Evolutionary conservation across 2,797 vertebrate species (phyloP), one percentile per base, ranked within the genome.

Genomic region (Scarus forsteni): DNA sequence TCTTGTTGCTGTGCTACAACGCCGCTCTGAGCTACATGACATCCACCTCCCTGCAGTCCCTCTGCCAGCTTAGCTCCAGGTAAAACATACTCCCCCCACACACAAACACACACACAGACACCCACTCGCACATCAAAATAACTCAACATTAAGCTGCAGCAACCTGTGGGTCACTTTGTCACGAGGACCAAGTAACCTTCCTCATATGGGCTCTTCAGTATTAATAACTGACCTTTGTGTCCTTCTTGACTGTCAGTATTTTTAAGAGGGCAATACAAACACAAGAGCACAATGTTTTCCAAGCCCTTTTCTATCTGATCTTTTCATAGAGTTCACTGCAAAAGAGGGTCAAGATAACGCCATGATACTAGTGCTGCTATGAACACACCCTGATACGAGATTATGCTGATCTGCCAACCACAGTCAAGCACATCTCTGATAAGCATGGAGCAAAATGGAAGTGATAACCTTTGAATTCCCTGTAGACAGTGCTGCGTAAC

Each of bases 1-100:
- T 98, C 89, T 95, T 99, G 83, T 90, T 99, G 85, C 92, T 98
- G 73, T 98, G 97, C 88, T 99, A 99, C 92, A 99, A 99, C 45
- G 95, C 97, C 85, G 94, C 96, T 81, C 95, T 99, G 91, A 97
- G 95, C 90, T 96, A 96, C 90, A 96, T 99, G 97, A 95, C 95
- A 83, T 68, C 93, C 73, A 94, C 95, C 81, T 99, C 98, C 80
- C 95, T 99, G 82, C 97, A 97, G 81, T 97, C 98, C 1, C 91
- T 99, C 80, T 99, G 98, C 91, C 97, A 96, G 10, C 95, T 99
- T 85, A 97, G 96, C 87, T 99, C 98, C 92, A 97, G 98, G 98
- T 99, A 94, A 75, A 71, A 43, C 39, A 61, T 35, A 49, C 67
- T 63, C 50, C 10, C 51, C 61, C 38, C 38, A 53, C 52, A 64